phyloP scores from a whole-genome alignment of 2,113 vertebrate genomes.

The Lagenorhynchus albirostris region DNA sequence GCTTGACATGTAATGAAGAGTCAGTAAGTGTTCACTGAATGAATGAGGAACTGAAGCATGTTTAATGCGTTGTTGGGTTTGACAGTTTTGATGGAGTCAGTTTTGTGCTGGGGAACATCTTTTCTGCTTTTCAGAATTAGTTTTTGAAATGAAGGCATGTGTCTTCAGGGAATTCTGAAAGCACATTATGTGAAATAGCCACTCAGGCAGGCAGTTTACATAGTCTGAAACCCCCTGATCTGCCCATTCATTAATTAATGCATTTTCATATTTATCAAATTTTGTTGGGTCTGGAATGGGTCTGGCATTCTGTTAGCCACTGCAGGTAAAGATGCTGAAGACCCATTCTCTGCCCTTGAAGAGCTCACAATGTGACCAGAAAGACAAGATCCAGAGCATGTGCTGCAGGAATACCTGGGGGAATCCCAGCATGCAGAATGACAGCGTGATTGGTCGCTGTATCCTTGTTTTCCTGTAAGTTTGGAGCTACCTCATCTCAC shows the following conservation, averaged over 20 bases:
- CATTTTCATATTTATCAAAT: background rate
- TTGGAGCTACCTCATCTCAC: background rate
- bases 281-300: background rate
- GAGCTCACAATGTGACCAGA: background rate
- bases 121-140: conserved; percentile 35
- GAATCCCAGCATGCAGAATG: background rate
- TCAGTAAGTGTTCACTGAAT: conserved; percentile 41
- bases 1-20: conserved; percentile 15
- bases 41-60: conserved; percentile 37
- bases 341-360: background rate
- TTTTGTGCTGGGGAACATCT: conserved; percentile 13
- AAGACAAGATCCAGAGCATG: background rate
- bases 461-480: background rate
- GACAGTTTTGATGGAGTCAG: conserved; percentile 40
- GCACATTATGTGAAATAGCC: background rate
- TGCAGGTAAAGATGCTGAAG: background rate
- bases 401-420: background rate
- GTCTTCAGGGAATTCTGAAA: background rate
- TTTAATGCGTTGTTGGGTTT: conserved; percentile 3
- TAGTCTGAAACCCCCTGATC: background rate
- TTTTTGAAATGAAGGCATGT: conserved; percentile 15
- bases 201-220: background rate
- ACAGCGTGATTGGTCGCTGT: background rate
- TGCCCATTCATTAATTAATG: background rate
- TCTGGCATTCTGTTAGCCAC: background rate